Conservation (phyloP, 2,113 vertebrate species). For the Pelmatolapia mariae region DNA sequence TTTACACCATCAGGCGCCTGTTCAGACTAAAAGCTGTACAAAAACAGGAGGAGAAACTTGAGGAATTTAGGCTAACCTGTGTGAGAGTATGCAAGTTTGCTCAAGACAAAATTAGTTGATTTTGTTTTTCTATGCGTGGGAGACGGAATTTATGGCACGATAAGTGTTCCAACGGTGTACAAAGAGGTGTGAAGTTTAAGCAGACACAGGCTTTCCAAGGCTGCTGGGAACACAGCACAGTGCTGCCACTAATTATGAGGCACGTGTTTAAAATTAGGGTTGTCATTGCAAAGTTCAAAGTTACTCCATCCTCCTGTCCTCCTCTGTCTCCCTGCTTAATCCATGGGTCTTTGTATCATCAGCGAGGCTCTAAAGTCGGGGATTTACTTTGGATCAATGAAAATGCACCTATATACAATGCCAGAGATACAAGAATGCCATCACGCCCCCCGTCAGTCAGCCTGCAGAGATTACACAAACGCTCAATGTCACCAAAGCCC, state of each 20-base stretch:
- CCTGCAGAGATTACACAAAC: constrained; percentile 23
- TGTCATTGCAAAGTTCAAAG: constrained; percentile 21
- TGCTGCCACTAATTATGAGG: background rate
- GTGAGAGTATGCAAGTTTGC: background rate
- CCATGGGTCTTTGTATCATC: constrained; percentile 35
- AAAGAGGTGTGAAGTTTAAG: background rate
- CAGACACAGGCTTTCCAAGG: background rate
- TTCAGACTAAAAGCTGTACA: constrained; percentile 28
- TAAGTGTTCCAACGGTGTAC: background rate
- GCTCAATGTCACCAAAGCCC: constrained; percentile 3
- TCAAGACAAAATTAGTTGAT: background rate
- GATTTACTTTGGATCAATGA: constrained; percentile 46
- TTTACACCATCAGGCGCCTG: background rate
- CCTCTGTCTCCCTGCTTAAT: constrained; percentile 43
- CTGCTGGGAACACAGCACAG: background rate
- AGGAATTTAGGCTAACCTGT: background rate
- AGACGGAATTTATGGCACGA: background rate
- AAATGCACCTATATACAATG: constrained; percentile 38
- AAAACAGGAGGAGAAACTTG: constrained; percentile 20
- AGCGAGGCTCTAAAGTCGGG: constrained; percentile 22
- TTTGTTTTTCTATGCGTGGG: background rate
- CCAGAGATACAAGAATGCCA: constrained; percentile 11
- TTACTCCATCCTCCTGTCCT: background rate
- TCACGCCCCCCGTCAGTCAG: background rate
- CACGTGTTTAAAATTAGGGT: constrained; percentile 36